Base-by-base conservation (phyloP, 1,140 invertebrate species). In the Luehdorfia chinensis region DNA sequence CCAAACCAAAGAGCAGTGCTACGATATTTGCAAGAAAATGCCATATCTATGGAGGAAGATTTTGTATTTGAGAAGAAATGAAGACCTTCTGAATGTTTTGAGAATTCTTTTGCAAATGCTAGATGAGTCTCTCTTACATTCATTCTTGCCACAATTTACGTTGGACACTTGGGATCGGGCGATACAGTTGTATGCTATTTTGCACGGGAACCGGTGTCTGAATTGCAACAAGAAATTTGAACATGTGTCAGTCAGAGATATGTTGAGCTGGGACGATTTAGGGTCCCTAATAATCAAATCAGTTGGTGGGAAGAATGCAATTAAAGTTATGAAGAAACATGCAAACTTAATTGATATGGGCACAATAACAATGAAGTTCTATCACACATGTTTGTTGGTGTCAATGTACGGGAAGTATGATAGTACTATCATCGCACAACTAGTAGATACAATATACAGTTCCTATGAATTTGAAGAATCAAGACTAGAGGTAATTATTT, bases 41-140 rank as follows among this genome's bases (percentile, higher is more conserved):
- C 90, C 90, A 21, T 90, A 87, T 52, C 84, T 90, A 59, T 91
- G 90, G 90, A 68, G 76, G 16, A 88, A 88, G 45, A 87, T 88
- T 37, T 62, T 88, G 7, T 80, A 87, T 41, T 59, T 88, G 31
- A 53, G 84, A 48, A 70, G 83, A 11, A 87, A 87, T 14, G 87
- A 88, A 54, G 87, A 88, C 51, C 66, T 88, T 9, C 32, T 84
- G 16, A 87, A 86, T 43, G 67, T 88, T 15, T 55, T 88, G 30
- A 72, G 78, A 43, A 63, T 88, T 49, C 68, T 88, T 7, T 47
- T 88, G 3, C 87, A 88, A 60, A 87, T 88, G 73, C 59, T 88
- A 2, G 87, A 88, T 30, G 87, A 88, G 34, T 75, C 59, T 37
- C 57, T 88, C 1, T 45, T 88, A 5, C 81, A 87, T 65, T 76